phyloP scores from a whole-genome alignment of 2,797 vertebrate genomes.

The Rhodeus uyekii region DNA sequence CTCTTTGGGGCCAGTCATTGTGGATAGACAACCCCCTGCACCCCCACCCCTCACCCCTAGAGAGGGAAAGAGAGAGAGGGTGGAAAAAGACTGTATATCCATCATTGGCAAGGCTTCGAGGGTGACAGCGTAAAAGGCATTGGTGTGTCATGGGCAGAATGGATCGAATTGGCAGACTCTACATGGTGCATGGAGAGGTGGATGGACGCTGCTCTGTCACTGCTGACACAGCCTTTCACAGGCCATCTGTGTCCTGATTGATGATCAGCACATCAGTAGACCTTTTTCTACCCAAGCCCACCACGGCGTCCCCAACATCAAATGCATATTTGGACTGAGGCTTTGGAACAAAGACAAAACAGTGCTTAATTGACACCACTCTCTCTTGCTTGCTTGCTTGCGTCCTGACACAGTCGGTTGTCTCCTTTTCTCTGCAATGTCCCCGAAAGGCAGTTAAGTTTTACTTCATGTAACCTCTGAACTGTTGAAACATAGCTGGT shows the following conservation, averaged over 20 bases:
- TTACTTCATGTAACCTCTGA: conserved; percentile 74
- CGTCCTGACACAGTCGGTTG: conserved; percentile 17
- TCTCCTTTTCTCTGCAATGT: conserved; percentile 63
- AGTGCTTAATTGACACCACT: conserved; percentile 20
- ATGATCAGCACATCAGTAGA: conserved; percentile 60
- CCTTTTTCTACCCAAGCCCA: conserved; percentile 37
- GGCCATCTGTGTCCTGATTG: conserved; percentile 79
- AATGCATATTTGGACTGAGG: conserved; percentile 42
- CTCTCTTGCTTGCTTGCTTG: conserved; percentile 9
- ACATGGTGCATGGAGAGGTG: conserved; percentile 62
- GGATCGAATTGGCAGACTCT: conserved; percentile 61
- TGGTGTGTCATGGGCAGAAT: conserved; percentile 65
- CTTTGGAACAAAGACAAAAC: conserved; percentile 22
- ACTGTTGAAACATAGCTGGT: conserved; percentile 65
- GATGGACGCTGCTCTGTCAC: conserved; percentile 68
- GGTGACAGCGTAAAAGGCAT: conserved; percentile 63
- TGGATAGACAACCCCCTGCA: conserved; percentile 70
- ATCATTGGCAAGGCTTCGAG: conserved; percentile 70
- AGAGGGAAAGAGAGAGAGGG: conserved; percentile 53
- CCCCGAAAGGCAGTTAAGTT: conserved; percentile 73
- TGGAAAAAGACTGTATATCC: conserved; percentile 69
- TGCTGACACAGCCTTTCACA: conserved; percentile 72
- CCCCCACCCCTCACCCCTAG: conserved; percentile 49
- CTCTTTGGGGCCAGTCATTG: conserved; percentile 83
- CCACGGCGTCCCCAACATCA: conserved; percentile 37